phyloP scores from a whole-genome alignment of 2,888 invertebrate species.

The Vandiemenella viatica region DNA sequence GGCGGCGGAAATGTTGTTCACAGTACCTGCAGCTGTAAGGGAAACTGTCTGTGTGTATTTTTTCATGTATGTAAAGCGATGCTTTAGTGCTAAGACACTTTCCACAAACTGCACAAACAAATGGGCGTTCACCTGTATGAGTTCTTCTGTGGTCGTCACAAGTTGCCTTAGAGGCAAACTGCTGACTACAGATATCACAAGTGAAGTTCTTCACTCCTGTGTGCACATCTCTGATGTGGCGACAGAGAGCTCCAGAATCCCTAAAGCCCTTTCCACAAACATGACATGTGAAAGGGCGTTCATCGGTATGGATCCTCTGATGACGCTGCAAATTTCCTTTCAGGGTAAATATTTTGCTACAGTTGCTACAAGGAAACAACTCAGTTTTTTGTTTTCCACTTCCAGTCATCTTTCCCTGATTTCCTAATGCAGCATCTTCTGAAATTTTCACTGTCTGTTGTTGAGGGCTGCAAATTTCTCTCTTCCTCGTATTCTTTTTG shows the following conservation, averaged over 20 bases:
- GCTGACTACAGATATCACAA: slow-evolving; percentile 33
- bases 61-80: slow-evolving; percentile 44
- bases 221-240: slow-evolving; percentile 37
- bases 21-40: slow-evolving; percentile 44
- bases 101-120: slow-evolving; percentile 32
- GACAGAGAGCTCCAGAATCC: slow-evolving; percentile 40
- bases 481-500: too few relatives aligned
- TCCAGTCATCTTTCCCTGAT: too few relatives aligned
- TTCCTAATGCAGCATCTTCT: too few relatives aligned
- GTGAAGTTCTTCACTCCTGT: slow-evolving; percentile 30
- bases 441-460: too few relatives aligned
- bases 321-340: slow-evolving; percentile 24
- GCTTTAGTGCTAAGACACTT: slow-evolving; percentile 48
- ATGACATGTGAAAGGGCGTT: slow-evolving; percentile 48
- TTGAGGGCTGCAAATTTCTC: too few relatives aligned
- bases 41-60: slow-evolving; percentile 39
- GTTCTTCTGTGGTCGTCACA: slow-evolving; percentile 29
- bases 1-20: slow-evolving; percentile 37
- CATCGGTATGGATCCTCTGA: slow-evolving; percentile 34
- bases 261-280: slow-evolving; percentile 50
- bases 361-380: slow-evolving; percentile 10
- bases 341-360: slow-evolving; percentile 8
- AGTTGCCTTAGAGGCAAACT: slow-evolving; percentile 35
- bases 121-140: slow-evolving; percentile 27
- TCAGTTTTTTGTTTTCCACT: too few relatives aligned